Evolutionary conservation across 2,797 vertebrate species (phyloP), one percentile per base, ranked within the genome.

Genomic region (Poecile montanus): DNA sequence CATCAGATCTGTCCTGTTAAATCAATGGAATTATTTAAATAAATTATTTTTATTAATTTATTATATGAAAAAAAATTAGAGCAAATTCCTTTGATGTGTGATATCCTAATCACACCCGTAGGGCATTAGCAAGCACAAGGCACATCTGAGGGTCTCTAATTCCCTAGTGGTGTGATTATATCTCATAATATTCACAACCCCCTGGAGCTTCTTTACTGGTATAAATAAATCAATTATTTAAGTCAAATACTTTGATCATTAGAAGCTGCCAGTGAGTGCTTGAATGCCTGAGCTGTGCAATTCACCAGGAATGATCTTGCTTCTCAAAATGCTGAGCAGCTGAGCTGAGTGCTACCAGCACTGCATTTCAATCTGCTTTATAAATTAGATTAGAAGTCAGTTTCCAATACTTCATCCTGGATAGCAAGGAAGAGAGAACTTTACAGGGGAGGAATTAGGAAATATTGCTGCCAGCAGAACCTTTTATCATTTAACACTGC

Each of bases 171-270:
- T 93, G 86, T 32, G 94, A 96, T 97, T 94, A 88, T 83, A 96
- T 96, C 97, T 95, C 93, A 70, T 87, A 92, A 96, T 93, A 81
- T 85, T 96, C 95, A 91, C 89, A 92, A 58, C 77, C 94, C 95
- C 95, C 96, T 68, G 81, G 92, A 96, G 97, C 82, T 91, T 73
- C 76, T 93, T 91, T 85, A 94, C 96, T 94, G 91, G 93, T 96
- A 96, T 96, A 97, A 97, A 96, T 96, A 94, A 96, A 97, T 97
- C 97, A 96, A 91, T 98, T 97, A 97, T 97, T 98, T 95, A 97
- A 97, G 96, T 95, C 40, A 78, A 95, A 96, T 78, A 73, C 97
- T 97, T 97, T 97, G 96, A 97, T 97, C 93, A 89, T 86, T 73
- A 71, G 27, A 70, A 97, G 88, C 94, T 92, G 87, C 79, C 68